A percentile compares a stretch with the other conserved stretches of the same genome.
These are phyloP conservation scores for Eudasyphora cyanicolor DNA, from an alignment of 2,888 invertebrate species.

Conservation along the genomic window DNA sequence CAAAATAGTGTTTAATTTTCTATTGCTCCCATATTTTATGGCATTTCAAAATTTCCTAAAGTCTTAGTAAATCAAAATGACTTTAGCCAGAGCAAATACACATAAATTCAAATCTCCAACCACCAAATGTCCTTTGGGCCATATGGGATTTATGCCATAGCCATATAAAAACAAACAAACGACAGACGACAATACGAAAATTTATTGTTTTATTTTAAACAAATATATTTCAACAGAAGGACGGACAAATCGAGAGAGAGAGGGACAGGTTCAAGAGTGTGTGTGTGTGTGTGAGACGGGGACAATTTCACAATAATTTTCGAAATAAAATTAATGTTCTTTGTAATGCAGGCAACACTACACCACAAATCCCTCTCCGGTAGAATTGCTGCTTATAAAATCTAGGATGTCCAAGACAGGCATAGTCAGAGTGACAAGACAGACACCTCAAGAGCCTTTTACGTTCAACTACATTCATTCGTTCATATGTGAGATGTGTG, in stretches of 20 bases:
- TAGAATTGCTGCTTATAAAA: neutral
- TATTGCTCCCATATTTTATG: conserved; percentile 13
- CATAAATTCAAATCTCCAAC: conserved; percentile 11
- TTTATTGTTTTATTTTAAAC: conserved; percentile 35
- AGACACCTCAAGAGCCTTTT: conserved; percentile 49
- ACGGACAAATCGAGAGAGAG: neutral
- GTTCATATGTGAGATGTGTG: conserved; percentile 9
- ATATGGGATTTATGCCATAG: conserved; percentile 15
- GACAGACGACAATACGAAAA: conserved; percentile 5
- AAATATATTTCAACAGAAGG: neutral
- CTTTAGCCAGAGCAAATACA: conserved; percentile 15
- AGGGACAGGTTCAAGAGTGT: neutral
- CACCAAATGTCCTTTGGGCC: neutral
- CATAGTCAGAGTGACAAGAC: conserved; percentile 6
- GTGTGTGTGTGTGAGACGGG: neutral
- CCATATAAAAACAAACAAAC: conserved; percentile 2
- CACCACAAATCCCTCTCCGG: conserved; percentile 8
- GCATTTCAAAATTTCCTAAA: neutral
- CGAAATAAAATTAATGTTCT: conserved; percentile 26
- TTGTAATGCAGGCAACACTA: neutral
- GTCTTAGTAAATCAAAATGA: conserved; percentile 24
- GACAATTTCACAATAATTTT: conserved; percentile 13
- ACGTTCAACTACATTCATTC: neutral
- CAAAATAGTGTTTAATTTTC: neutral
- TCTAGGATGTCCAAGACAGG: conserved; percentile 37